A percentile compares a stretch with the other conserved stretches of the same genome.
Evolutionary conservation across 37 sponge, comb jelly and placozoan species (phyloP).

Genomic region (Oopsacas minuta): DNA sequence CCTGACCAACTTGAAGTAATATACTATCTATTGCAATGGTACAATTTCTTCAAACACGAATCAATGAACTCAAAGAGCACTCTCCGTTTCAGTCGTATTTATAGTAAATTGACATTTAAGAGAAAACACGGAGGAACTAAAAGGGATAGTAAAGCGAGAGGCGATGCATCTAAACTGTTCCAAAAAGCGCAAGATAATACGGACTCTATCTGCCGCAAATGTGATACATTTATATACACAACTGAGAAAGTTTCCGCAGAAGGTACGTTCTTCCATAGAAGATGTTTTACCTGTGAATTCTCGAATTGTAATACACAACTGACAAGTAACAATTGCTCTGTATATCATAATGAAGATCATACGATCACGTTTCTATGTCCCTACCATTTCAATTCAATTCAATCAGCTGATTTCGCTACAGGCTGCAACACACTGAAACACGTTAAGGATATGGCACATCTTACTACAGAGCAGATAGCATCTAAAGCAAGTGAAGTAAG

Average conservation of each 20-base stretch:
- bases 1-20: neutral
- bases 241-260: conserved; percentile 74
- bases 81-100: neutral
- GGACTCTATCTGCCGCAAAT: conserved; percentile 46
- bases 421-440: neutral
- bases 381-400: neutral
- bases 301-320: neutral
- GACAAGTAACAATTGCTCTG: neutral
- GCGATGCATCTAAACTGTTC: neutral
- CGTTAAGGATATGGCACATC: neutral
- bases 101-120: neutral
- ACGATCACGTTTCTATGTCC: conserved; percentile 9
- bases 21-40: neutral
- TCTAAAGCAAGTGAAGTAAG: neutral
- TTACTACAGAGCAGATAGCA: neutral
- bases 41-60: neutral
- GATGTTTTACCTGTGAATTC: conserved; percentile 39
- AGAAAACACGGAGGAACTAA: neutral
- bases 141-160: neutral
- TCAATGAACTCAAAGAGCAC: neutral
- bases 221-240: conserved; percentile 53
- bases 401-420: conserved; percentile 11
- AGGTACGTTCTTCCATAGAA: conserved; percentile 64
- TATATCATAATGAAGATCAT: neutral
- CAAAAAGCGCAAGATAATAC: neutral